Base-by-base conservation (phyloP, 2,797 vertebrate genomes). In the Halcyon chelicuti region DNA sequence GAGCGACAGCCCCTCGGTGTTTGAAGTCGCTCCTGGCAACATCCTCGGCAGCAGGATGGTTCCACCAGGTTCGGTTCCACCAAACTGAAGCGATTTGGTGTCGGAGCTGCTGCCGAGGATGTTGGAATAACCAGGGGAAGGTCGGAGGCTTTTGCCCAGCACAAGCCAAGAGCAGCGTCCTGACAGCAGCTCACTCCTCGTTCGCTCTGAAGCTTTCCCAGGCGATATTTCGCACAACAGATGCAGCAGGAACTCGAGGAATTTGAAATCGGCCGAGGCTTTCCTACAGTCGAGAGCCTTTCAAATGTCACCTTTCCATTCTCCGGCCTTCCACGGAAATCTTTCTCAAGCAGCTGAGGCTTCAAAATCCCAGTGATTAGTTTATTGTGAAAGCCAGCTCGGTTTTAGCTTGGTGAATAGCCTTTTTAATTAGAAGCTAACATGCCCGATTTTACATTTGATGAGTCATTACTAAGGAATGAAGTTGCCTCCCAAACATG, bases 401-500 rank as follows among this genome's bases (percentile, higher is more conserved):
- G 76, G 78, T 40, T 73, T 61, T 18, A 78, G 90, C 29, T 19
- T 52, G 4, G 66, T 62, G 78, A 95, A 78, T 8, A 79, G 89
- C 29, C 74, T 95, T 90, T 93, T 84, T 91, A 95, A 96, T 90
- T 85, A 97, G 94, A 95, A 96, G 87, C 93, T 31, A 94, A 89
- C 91, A 77, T 96, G 96, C 91, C 92, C 44, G 90, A 96, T 96
- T 96, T 92, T 96, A 96, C 79, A 97, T 96, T 91, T 96, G 96
- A 95, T 97, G 97, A 97, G 96, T 97, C 96, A 97, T 40, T 91
- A 86, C 89, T 44, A 75, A 96, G 92, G 97, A 96, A 97, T 61
- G 96, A 97, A 97, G 96, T 86, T 72, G 86, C 96, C 96, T 97
- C 96, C 97, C 96, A 92, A 95, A 61, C 70, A 94, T 97, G 97